phyloP scores from a whole-genome alignment of 2,797 vertebrate genomes.

The Sternotherus odoratus region DNA sequence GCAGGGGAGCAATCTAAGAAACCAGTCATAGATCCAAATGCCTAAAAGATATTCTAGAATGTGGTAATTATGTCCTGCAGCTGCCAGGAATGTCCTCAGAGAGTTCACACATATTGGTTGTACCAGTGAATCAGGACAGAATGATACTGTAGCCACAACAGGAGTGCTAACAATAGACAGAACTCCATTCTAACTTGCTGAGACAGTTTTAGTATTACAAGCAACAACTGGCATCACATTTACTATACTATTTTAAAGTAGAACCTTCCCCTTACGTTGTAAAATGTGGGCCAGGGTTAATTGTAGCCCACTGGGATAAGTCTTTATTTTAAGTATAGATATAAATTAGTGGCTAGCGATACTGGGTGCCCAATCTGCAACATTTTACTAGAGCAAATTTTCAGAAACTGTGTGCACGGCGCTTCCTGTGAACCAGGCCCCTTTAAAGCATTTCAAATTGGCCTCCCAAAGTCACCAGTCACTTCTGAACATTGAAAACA shows the following conservation, averaged over 20 bases:
- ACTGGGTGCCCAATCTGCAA: background rate
- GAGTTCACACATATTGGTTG: conserved; percentile 71
- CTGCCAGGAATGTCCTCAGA: conserved; percentile 78
- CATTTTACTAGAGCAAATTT: background rate
- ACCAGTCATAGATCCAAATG: conserved; percentile 80
- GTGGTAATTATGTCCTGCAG: conserved; percentile 83
- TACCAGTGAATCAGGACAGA: conserved; percentile 68
- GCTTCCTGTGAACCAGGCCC: background rate
- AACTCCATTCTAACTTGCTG: conserved; percentile 58
- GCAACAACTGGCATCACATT: conserved; percentile 10
- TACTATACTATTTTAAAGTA: background rate
- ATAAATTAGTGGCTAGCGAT: background rate
- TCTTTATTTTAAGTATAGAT: background rate
- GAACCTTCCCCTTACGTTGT: background rate
- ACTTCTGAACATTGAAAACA: background rate
- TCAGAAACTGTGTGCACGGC: background rate
- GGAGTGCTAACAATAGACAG: conserved; percentile 41
- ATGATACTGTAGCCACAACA: conserved; percentile 38
- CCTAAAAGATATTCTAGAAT: conserved; percentile 82
- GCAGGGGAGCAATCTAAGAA: conserved; percentile 81
- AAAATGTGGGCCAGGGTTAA: fast-evolving
- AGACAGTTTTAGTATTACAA: conserved; percentile 26
- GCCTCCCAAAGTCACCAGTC: background rate
- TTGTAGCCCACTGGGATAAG: background rate
- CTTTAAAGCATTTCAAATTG: background rate